phyloP scores from a whole-genome alignment of 2,113 vertebrate genomes.

The Plecturocebus donacophilus region DNA sequence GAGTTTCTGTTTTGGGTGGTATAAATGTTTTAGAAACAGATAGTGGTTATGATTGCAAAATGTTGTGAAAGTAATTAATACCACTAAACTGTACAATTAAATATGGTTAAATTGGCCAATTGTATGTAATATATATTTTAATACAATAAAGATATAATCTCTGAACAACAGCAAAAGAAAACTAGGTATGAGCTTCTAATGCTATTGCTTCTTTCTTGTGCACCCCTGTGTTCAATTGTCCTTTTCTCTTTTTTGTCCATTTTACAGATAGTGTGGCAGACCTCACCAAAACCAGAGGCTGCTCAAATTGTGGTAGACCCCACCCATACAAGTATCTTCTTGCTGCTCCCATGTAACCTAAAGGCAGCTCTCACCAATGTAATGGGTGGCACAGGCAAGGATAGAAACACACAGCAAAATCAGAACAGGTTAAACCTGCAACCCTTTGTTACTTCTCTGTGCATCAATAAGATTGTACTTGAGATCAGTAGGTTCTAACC shows the following conservation, averaged over 20 bases:
- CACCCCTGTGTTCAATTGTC: not conserved
- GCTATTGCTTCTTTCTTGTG: not conserved
- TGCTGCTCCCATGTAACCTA: not conserved
- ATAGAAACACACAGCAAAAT: not conserved
- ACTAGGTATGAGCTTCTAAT: not conserved
- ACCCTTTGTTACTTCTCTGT: not conserved
- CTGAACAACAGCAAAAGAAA: not conserved
- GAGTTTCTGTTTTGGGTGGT: not conserved
- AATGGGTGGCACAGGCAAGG: not conserved
- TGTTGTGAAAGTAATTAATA: not conserved
- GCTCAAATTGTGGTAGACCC: not conserved
- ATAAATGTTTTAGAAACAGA: not conserved
- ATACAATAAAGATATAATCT: not conserved
- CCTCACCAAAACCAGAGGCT: not conserved
- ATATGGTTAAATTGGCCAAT: not conserved
- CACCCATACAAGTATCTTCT: not conserved
- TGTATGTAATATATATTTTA: not conserved
- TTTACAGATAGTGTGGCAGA: not conserved
- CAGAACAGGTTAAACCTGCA: not conserved
- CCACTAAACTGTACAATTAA: not conserved
- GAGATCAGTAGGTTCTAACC: not conserved
- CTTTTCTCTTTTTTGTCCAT: not conserved
- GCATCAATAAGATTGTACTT: not conserved
- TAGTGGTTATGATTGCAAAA: not conserved
- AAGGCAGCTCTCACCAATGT: not conserved